These are phyloP conservation scores for Prolemur simus DNA, from an alignment of 2,113 vertebrate species.

Conservation along the genomic window DNA sequence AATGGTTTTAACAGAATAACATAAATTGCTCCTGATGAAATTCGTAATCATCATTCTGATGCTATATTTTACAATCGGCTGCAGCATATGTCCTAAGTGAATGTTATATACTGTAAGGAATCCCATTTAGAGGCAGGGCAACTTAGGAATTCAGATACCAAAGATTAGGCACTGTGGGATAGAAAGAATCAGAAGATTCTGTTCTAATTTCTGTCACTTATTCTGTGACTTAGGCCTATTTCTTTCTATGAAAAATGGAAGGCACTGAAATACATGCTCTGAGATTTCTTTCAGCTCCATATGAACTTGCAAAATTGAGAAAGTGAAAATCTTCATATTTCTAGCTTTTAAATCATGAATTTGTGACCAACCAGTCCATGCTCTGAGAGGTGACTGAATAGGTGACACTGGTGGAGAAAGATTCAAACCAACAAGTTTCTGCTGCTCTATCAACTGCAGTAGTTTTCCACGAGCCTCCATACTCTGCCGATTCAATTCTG, in stretches of 20 bases:
- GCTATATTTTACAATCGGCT: not conserved
- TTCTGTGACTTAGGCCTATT: not conserved
- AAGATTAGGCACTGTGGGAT: not conserved
- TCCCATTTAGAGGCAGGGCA: not conserved
- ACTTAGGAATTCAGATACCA: not conserved
- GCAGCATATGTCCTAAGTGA: not conserved
- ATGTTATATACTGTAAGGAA: not conserved
- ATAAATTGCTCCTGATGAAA: not conserved
- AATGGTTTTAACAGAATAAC: constrained; percentile 9
- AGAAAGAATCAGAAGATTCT: not conserved
- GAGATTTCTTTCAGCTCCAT: not conserved
- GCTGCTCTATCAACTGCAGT: constrained; percentile 92
- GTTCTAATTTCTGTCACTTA: not conserved
- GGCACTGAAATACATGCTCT: not conserved
- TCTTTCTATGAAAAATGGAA: not conserved
- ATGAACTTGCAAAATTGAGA: not conserved
- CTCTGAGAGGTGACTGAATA: constrained; percentile 76
- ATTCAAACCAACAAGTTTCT: constrained; percentile 82
- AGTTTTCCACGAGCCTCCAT: constrained; percentile 90
- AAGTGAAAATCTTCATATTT: not conserved
- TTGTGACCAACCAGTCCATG: constrained; percentile 78
- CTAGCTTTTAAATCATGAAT: constrained; percentile 38
- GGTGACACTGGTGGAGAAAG: constrained; percentile 82
- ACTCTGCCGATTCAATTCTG: constrained; percentile 93
- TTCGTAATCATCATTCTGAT: not conserved